A percentile compares a stretch with the other conserved stretches of the same genome.
phyloP scores from a whole-genome alignment of 2,888 invertebrate genomes.

The Stratiomys singularior region DNA sequence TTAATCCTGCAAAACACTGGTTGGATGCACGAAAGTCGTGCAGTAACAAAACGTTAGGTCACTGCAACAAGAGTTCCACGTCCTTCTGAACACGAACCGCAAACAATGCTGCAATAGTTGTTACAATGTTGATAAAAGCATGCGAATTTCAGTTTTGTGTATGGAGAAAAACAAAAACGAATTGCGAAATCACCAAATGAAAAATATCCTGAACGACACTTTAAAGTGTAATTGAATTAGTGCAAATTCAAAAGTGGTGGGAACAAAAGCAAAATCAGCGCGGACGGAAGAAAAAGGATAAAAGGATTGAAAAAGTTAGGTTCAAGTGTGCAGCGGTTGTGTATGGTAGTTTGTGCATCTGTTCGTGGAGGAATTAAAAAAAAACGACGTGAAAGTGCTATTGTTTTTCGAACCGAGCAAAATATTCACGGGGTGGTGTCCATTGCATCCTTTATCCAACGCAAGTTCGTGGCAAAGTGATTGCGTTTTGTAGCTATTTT shows the following conservation, averaged over 20 bases:
- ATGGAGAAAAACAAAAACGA: not conserved
- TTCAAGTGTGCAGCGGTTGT: not conserved
- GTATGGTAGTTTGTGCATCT: constrained; percentile 35
- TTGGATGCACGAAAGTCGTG: not conserved
- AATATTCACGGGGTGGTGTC: not conserved
- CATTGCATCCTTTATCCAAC: not conserved
- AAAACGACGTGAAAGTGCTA: constrained; percentile 11
- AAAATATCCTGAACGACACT: constrained; percentile 25
- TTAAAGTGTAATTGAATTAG: constrained; percentile 40
- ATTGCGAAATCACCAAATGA: not conserved
- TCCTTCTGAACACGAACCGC: not conserved
- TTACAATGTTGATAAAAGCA: not conserved
- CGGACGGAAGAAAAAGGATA: constrained; percentile 17
- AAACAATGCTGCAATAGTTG: not conserved
- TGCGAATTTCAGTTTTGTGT: not conserved
- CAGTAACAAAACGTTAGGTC: not conserved
- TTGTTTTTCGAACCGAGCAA: constrained; percentile 21
- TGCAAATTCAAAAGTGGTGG: constrained; percentile 27
- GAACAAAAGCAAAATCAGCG: not conserved
- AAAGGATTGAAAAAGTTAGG: not conserved
- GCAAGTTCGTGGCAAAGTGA: constrained; percentile 11
- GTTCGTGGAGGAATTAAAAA: constrained; percentile 1
- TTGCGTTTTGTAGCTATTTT: constrained; percentile 14
- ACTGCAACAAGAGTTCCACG: not conserved
- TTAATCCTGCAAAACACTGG: not conserved